phyloP scores from a whole-genome alignment of 2,797 vertebrate genomes.

The Tapera naevia region DNA sequence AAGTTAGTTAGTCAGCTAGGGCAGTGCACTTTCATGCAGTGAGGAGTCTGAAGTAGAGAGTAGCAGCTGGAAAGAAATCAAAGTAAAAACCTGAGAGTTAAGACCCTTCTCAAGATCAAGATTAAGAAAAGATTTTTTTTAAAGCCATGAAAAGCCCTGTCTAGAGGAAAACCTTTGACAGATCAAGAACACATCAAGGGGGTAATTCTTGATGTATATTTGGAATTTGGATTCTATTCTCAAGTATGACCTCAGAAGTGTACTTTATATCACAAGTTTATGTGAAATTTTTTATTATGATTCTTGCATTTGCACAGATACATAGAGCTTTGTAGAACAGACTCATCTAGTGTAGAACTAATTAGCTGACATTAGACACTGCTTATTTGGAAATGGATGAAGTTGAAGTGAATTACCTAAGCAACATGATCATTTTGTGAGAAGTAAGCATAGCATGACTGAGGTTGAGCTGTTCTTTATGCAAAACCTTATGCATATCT shows the following conservation, averaged over 20 bases:
- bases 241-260: neutral
- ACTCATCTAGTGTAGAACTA: slow-evolving; percentile 16
- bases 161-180: neutral
- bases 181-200: neutral
- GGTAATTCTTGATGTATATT: neutral
- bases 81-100: neutral
- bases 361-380: slow-evolving; percentile 20
- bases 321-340: neutral
- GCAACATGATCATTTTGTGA: neutral
- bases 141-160: neutral
- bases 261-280: neutral
- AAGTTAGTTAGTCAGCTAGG: neutral
- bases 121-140: neutral
- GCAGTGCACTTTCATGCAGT: neutral
- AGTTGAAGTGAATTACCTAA: neutral
- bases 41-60: neutral
- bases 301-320: neutral
- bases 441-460: slow-evolving; percentile 13
- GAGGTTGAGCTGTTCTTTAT: neutral
- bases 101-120: neutral
- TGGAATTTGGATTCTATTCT: neutral
- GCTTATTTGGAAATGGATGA: neutral
- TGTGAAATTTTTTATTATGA: neutral
- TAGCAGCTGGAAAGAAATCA: slow-evolving; percentile 6
- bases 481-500: neutral